Conservation (phyloP, 2,888 invertebrate genomes). For the Serrognathus titanus region DNA sequence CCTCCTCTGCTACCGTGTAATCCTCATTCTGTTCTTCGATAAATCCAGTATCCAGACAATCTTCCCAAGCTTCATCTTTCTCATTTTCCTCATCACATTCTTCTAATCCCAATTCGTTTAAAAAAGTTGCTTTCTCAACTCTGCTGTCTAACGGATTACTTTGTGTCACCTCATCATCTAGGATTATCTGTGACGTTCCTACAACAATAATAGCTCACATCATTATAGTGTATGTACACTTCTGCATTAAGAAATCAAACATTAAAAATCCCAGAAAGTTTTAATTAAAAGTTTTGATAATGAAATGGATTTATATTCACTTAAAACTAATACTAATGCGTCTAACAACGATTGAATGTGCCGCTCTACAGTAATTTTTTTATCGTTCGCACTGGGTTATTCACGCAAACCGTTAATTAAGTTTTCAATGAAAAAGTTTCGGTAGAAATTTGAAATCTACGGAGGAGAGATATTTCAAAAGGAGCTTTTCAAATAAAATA, state of each 20-base stretch:
- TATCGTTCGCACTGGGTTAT: too few relatives aligned
- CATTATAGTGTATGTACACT: background rate
- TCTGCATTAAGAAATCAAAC: background rate
- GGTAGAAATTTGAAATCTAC: too few relatives aligned
- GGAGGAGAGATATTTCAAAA: too few relatives aligned
- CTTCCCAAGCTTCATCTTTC: constrained; percentile 38
- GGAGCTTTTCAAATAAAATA: too few relatives aligned
- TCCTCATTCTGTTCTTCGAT: constrained; percentile 21
- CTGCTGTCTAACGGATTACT: constrained; percentile 21
- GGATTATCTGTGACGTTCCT: constrained; percentile 39
- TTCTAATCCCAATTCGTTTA: constrained; percentile 41
- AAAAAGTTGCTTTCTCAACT: constrained; percentile 39
- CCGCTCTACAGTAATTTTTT: too few relatives aligned
- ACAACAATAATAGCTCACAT: background rate
- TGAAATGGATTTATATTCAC: too few relatives aligned
- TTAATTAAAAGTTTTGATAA: background rate
- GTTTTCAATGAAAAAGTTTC: too few relatives aligned
- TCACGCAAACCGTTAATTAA: too few relatives aligned
- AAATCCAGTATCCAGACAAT: constrained; percentile 27
- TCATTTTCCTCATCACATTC: constrained; percentile 39
- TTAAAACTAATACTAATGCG: too few relatives aligned
- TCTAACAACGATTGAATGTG: too few relatives aligned
- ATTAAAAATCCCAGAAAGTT: background rate
- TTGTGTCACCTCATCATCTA: constrained; percentile 19
- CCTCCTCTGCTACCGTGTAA: constrained; percentile 26